Base-by-base conservation (phyloP, 2,113 vertebrate species). In the Gobius niger region DNA sequence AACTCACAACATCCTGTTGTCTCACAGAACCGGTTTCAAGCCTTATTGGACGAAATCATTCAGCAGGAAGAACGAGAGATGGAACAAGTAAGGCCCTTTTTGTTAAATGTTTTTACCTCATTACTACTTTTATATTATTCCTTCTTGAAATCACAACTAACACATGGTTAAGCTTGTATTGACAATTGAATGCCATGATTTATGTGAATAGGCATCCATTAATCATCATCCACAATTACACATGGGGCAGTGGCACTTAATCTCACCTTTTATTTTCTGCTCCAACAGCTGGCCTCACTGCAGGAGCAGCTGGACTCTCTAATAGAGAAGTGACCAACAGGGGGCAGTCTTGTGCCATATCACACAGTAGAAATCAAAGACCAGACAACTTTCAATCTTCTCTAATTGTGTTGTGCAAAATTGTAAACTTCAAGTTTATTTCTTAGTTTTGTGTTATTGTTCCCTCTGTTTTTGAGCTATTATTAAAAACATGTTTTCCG, bases 241-340 rank as follows among this genome's bases (percentile, higher is more conserved):
- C 77, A 65, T 2, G 16, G 73, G 70, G 80, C 76, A 74, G 78
- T 44, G 52, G 53, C 70, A 47, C 72, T 82, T 91, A 80, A 75
- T 92, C 85, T 88, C 15, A 44, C 51, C 59, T 76, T 67, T 71
- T 75, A 63, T 73, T 83, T 86, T 83, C 54, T 77, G 49, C 75
- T 75, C 78, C 80, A 84, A 88, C 89, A 96, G 94, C 93, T 99
- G 91, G 94, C 91, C 0, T 96, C 96, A n/a, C 93, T 99, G 79
- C 95, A 99, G 78, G 96, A 98, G 83, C 96, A 99, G 90, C 90
- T 99, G 76, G 96, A 99, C 73, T 95, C 95, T 10, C 93, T 99
- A 73, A 94, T 98, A 51, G 96, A 97, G 89, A 99, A 98, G 89
- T 98, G 86, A 92, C 87, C 90, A 91, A 76, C 73, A 93, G 90